Percentiles rank a stretch among this genome's conserved stretches.
Evolutionary conservation across 1,140 invertebrate genomes (phyloP).

Genomic region (Plodia interpunctella): DNA sequence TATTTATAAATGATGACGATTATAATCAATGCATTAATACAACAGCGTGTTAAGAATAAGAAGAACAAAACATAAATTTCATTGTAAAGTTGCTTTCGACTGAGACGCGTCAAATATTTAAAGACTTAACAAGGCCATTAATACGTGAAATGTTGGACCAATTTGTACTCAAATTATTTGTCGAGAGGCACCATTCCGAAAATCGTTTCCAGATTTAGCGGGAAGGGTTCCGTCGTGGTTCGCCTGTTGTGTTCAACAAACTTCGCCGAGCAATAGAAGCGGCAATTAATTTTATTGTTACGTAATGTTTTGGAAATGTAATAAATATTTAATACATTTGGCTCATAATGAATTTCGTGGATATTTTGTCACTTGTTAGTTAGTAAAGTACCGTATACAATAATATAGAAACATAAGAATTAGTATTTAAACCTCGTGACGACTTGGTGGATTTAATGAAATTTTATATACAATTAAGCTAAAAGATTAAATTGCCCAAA

Average conservation of each 20-base stretch:
- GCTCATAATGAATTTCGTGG: too few species aligned
- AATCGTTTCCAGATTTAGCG: slow-evolving; percentile 68
- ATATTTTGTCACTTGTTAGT: too few species aligned
- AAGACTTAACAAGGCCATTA: slow-evolving; percentile 50
- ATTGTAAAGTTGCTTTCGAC: slow-evolving; percentile 24
- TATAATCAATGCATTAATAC: too few species aligned
- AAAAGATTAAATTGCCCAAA: too few species aligned
- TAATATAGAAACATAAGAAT: too few species aligned
- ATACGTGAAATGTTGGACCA: slow-evolving; percentile 50
- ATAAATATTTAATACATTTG: too few species aligned
- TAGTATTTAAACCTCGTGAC: too few species aligned
- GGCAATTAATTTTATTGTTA: slow-evolving; percentile 5
- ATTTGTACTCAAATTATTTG: slow-evolving; percentile 66
- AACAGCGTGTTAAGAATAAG: background rate
- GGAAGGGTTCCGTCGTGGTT: slow-evolving; percentile 41
- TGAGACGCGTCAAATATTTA: slow-evolving; percentile 46
- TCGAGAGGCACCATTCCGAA: slow-evolving; percentile 53
- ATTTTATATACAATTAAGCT: too few species aligned
- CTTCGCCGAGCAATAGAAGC: slow-evolving; percentile 26
- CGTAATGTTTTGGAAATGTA: background rate
- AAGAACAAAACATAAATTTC: slow-evolving; percentile 12
- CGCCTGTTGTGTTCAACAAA: slow-evolving; percentile 37
- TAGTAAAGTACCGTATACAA: too few species aligned
- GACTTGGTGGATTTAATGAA: too few species aligned
- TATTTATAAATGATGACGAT: too few species aligned